Conservation (phyloP, 2,888 invertebrate genomes). For the Drosophila quasianomalipes region DNA sequence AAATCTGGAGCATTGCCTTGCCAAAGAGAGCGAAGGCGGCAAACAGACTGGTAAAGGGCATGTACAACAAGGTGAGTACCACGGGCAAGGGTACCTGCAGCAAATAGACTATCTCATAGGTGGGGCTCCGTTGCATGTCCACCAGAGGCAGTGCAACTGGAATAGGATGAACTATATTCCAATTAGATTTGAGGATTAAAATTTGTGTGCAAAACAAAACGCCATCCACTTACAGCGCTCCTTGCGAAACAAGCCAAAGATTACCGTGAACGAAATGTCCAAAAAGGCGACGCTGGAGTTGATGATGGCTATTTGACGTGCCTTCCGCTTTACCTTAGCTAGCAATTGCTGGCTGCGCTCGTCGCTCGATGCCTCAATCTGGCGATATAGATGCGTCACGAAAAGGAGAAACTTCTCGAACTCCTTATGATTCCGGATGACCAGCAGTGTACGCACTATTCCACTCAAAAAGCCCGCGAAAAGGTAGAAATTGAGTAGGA, state of each 20-base stretch:
- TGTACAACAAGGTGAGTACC: slow-evolving; percentile 75
- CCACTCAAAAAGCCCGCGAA: slow-evolving; percentile 78
- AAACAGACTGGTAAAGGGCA: slow-evolving; percentile 83
- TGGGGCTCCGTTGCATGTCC: slow-evolving; percentile 72
- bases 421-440: slow-evolving; percentile 68
- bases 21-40: slow-evolving; percentile 82
- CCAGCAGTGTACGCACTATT: slow-evolving; percentile 76
- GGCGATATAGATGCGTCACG: slow-evolving; percentile 64
- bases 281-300: slow-evolving; percentile 75
- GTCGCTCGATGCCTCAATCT: slow-evolving; percentile 69
- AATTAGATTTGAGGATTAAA: not conserved
- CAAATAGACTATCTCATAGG: slow-evolving; percentile 81
- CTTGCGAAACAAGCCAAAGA: slow-evolving; percentile 71
- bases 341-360: slow-evolving; percentile 53
- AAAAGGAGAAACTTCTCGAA: slow-evolving; percentile 78
- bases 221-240: slow-evolving; percentile 58
- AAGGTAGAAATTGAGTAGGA: slow-evolving; percentile 81
- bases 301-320: slow-evolving; percentile 76
- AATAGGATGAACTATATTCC: slow-evolving; percentile 75
- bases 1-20: slow-evolving; percentile 71
- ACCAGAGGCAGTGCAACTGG: slow-evolving; percentile 80
- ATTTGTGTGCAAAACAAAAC: not conserved
- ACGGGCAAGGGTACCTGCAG: slow-evolving; percentile 72
- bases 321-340: slow-evolving; percentile 53
- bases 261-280: slow-evolving; percentile 70